Evolutionary conservation across 1,140 invertebrate species (phyloP).

Genomic region (Drosophila repletoides): DNA sequence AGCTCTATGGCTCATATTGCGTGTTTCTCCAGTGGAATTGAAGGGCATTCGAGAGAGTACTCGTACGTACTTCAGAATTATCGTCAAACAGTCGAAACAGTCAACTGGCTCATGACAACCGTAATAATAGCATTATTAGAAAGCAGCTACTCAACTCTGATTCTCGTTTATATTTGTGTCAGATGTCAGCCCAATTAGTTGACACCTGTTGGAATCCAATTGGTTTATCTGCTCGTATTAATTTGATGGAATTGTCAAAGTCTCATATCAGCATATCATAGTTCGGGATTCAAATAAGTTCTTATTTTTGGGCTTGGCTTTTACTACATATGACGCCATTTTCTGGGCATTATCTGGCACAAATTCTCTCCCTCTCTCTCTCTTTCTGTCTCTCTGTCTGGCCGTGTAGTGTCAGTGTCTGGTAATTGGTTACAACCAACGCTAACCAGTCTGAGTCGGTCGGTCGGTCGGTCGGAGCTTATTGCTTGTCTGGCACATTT

Average conservation of each 20-base stretch:
- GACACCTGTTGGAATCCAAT: not conserved
- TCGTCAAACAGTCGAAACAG: not conserved
- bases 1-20: not conserved
- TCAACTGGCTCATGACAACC: not conserved
- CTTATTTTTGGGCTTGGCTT: not conserved
- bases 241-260: not conserved
- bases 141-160: not conserved
- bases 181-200: slow-evolving; percentile 4
- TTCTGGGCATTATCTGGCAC: slow-evolving; percentile 13
- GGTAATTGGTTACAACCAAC: slow-evolving; percentile 38
- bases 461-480: slow-evolving; percentile 7
- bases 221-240: not conserved
- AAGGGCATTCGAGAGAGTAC: not conserved
- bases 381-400: not conserved
- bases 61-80: not conserved
- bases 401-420: slow-evolving; percentile 1
- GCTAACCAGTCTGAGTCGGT: slow-evolving; percentile 34
- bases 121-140: not conserved
- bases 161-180: not conserved
- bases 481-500: slow-evolving; percentile 15
- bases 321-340: slow-evolving; percentile 13
- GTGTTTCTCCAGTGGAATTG: not conserved
- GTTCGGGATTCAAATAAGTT: not conserved
- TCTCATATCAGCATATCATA: not conserved
- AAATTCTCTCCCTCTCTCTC: not conserved